phyloP scores from a whole-genome alignment of 2,113 vertebrate species.

The Piliocolobus tephrosceles region DNA sequence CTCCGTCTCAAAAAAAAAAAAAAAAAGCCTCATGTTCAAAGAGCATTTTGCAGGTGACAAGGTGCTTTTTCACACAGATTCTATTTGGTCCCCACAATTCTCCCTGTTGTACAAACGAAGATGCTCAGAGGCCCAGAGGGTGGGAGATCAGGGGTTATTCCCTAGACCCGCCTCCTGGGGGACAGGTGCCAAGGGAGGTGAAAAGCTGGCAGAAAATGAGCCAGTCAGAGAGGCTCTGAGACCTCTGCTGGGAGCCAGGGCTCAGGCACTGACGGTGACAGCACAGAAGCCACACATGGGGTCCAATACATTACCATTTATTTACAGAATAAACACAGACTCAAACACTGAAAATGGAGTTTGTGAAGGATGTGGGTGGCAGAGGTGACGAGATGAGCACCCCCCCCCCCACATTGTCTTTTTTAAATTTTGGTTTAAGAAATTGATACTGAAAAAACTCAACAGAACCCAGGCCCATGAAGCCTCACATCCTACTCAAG shows the following conservation, averaged over 20 bases:
- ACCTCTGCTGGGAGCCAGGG: background rate
- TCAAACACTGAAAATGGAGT: background rate
- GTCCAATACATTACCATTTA: slow-evolving; percentile 69
- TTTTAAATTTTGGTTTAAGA: slow-evolving; percentile 37
- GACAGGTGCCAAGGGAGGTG: background rate
- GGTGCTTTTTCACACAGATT: background rate
- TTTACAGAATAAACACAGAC: slow-evolving; percentile 54
- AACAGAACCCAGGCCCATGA: background rate
- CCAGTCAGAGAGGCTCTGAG: background rate
- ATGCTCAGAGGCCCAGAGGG: background rate
- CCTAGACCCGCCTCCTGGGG: background rate
- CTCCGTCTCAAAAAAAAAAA: too few species aligned
- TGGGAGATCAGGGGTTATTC: background rate
- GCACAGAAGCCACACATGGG: slow-evolving; percentile 32
- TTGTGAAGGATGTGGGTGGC: slow-evolving; percentile 32
- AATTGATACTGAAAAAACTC: slow-evolving; percentile 40
- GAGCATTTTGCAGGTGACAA: background rate
- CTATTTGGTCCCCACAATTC: background rate
- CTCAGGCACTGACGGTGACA: background rate
- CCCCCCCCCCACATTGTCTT: background rate
- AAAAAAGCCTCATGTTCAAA: background rate
- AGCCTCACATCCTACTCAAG: background rate
- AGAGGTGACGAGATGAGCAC: background rate
- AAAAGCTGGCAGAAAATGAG: background rate
- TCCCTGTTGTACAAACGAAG: background rate